Evolutionary conservation across 1,140 invertebrate species (phyloP).

Genomic region (Drosophila busckii): DNA sequence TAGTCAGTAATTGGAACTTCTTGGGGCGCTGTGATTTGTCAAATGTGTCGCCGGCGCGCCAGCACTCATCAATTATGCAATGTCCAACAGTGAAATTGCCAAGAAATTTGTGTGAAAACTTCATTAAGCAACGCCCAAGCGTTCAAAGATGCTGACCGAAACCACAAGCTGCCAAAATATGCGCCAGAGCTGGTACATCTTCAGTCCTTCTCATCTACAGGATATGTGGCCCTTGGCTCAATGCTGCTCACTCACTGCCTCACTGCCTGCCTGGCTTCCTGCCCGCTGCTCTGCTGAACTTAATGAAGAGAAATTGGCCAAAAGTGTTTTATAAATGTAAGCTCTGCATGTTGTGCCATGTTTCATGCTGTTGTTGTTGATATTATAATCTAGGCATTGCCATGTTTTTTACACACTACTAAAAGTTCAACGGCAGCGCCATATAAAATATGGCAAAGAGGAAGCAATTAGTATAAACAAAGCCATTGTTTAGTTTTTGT

Average conservation of each 20-base stretch:
- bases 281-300: slow-evolving; percentile 15
- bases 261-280: slow-evolving; percentile 3
- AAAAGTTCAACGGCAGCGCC: too few species aligned
- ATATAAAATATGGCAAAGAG: too few species aligned
- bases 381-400: too few species aligned
- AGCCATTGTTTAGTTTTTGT: too few species aligned
- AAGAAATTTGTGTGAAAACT: slow-evolving; percentile 50
- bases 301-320: slow-evolving; percentile 71
- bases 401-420: too few species aligned
- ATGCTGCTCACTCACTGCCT: not conserved
- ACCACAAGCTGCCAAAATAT: not conserved
- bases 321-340: slow-evolving; percentile 69
- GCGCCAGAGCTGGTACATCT: not conserved
- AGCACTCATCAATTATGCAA: slow-evolving; percentile 49
- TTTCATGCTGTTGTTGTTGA: not conserved
- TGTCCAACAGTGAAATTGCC: slow-evolving; percentile 47
- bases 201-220: too few species aligned
- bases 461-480: too few species aligned
- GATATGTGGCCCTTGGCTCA: not conserved
- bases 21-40: slow-evolving; percentile 52
- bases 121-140: slow-evolving; percentile 37
- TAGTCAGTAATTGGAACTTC: slow-evolving; percentile 33
- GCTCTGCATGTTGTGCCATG: slow-evolving; percentile 22
- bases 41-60: slow-evolving; percentile 39
- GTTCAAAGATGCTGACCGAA: slow-evolving; percentile 5